phyloP scores from a whole-genome alignment of 2,113 vertebrate species.

The Lampris incognitus region DNA sequence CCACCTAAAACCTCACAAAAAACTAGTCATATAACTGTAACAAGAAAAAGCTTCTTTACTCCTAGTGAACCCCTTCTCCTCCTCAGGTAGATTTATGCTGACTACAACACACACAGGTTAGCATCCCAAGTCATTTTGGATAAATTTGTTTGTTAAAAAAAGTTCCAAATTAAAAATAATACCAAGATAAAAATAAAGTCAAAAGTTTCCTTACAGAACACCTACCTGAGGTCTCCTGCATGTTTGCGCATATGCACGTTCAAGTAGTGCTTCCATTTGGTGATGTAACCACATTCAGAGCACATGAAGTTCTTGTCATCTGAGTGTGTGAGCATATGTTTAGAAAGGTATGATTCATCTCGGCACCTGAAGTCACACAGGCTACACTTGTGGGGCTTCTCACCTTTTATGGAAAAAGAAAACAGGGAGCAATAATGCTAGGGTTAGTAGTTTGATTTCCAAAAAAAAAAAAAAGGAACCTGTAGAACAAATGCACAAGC shows the following conservation, averaged over 20 bases:
- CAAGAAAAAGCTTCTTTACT: too few relatives aligned
- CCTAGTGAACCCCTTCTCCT: too few relatives aligned
- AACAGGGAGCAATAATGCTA: not conserved
- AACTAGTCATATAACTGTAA: too few relatives aligned
- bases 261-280: constrained; percentile 98
- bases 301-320: constrained; percentile 96
- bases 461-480: not conserved
- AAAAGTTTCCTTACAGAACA: not conserved
- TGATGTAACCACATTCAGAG: constrained; percentile 95
- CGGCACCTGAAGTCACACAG: constrained; percentile 94
- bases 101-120: too few relatives aligned
- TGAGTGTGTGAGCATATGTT: constrained; percentile 97
- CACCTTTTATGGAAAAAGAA: constrained; percentile 79
- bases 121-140: not conserved
- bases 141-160: not conserved
- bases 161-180: too few relatives aligned
- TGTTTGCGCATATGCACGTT: constrained; percentile 98
- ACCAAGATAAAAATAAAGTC: not conserved
- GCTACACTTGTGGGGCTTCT: constrained; percentile 96
- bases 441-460: not conserved
- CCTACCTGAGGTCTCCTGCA: constrained; percentile 93
- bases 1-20: too few relatives aligned
- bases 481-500: not conserved
- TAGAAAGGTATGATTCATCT: constrained; percentile 95
- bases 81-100: too few relatives aligned